These are phyloP conservation scores for Trachurus trachurus DNA, from an alignment of 2,797 vertebrate species.

Conservation along the genomic window DNA sequence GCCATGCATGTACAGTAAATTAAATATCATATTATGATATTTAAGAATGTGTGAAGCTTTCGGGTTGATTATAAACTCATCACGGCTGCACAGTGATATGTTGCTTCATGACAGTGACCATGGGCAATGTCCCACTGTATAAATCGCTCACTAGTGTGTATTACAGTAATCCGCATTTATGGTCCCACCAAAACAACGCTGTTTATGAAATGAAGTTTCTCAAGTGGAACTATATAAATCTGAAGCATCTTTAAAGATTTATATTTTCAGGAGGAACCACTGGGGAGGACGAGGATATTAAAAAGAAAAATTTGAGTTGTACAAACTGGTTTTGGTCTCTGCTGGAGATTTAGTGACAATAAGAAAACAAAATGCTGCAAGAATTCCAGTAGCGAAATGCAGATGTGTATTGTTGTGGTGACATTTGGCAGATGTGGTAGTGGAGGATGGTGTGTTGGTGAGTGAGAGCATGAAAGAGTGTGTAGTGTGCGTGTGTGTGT, in stretches of 20 bases:
- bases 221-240: no score
- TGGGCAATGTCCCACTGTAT: background rate
- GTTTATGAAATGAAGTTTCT: no score
- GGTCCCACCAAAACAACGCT: background rate
- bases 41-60: background rate
- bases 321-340: background rate
- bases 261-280: background rate
- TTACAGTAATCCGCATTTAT: background rate
- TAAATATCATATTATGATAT: background rate
- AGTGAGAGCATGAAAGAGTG: conserved; percentile 12
- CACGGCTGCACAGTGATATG: background rate
- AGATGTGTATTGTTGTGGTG: background rate
- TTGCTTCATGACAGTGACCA: background rate
- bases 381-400: background rate
- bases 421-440: background rate
- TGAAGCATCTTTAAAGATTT: background rate
- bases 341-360: background rate
- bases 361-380: background rate
- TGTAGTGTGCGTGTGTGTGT: background rate
- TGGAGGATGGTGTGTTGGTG: background rate
- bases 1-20: background rate
- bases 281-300: no score
- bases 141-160: background rate
- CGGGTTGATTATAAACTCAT: conserved; percentile 2
- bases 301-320: background rate